Evolutionary conservation across 2,888 invertebrate species (phyloP).

Genomic region (Dascillus cervinus): DNA sequence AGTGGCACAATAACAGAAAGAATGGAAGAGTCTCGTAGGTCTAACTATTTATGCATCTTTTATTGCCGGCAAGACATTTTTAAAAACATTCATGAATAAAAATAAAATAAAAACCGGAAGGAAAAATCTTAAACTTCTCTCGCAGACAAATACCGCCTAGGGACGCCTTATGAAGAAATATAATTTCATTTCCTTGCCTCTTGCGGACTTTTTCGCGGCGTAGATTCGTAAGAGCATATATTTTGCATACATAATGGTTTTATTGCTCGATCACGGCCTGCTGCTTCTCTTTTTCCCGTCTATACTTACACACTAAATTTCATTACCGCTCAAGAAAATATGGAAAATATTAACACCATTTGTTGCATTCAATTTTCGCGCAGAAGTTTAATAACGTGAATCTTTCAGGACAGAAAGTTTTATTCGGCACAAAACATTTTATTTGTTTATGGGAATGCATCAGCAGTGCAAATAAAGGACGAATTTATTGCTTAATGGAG

Average conservation of each 20-base stretch:
- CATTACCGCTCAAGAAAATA: conserved; percentile 2
- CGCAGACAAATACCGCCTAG: conserved; percentile 31
- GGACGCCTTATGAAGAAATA: conserved; percentile 35
- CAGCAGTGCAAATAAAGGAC: conserved; percentile 19
- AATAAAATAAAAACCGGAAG: conserved; percentile 30
- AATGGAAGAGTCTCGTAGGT: conserved; percentile 13
- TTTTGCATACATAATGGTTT: conserved; percentile 33
- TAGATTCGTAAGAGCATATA: conserved; percentile 29
- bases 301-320: conserved; percentile 10
- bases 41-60: conserved; percentile 27
- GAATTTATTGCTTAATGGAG: conserved; percentile 27
- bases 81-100: conserved; percentile 34
- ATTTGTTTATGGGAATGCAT: too few relatives aligned
- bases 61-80: conserved; percentile 23
- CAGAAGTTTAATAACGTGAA: too few relatives aligned
- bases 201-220: conserved; percentile 27
- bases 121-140: conserved; percentile 30
- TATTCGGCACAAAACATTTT: too few relatives aligned
- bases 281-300: background rate
- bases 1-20: conserved; percentile 13
- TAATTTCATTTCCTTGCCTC: conserved; percentile 33
- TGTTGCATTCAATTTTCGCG: too few relatives aligned
- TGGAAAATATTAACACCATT: too few relatives aligned
- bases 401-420: too few relatives aligned
- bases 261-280: conserved; percentile 27